Base-by-base conservation (phyloP, 2,113 vertebrate genomes). In the Gambusia affinis region DNA sequence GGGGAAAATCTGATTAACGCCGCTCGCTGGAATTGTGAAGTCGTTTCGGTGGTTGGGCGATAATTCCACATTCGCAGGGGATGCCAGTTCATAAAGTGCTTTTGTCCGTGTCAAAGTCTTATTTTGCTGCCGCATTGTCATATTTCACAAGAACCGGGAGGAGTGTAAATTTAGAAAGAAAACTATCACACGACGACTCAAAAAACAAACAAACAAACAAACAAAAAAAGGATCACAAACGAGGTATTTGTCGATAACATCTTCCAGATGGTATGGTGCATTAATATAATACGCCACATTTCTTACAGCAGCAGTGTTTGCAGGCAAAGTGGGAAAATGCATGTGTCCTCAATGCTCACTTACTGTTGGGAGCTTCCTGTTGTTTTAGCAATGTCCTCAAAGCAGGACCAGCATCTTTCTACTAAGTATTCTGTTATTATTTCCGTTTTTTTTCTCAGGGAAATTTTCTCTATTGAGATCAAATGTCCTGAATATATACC, bases 1-100 rank as follows among this genome's bases (percentile, higher is more conserved):
- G 89, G 89, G 88, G 90, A 73, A 92, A 91, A 93, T 93, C 92
- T 93, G 91, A 92, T 93, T 93, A 92, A 90, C 88, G 73, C 88
- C 60, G 77, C 87, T 84, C 47, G 85, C 85, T 73, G 81, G 80
- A 86, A 92, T 90, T 86, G 89, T 85, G 84, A 89, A 92, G 90
- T 92, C 76, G 73, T 90, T 92, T 84, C 72, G 61, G 84, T 66
- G 75, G 78, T 81, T 72, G 80, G 83, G 85, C 75, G 85, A 91
- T 90, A 93, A 91, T 90, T 93, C 87, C 85, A 89, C 88, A 88
- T 90, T 91, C 88, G 80, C 72, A 72, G 81, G 37, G 68, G 83
- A 85, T 80, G 83, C 76, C 77, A 72, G 81, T 87, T 86, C 80
- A 67, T 90, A 82, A 90, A 88, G 82, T 84, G 88, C 67, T 80